Evolutionary conservation across 2,888 invertebrate genomes (phyloP), one percentile per base, ranked within the genome.

Genomic region (Cyclophora albipunctata): DNA sequence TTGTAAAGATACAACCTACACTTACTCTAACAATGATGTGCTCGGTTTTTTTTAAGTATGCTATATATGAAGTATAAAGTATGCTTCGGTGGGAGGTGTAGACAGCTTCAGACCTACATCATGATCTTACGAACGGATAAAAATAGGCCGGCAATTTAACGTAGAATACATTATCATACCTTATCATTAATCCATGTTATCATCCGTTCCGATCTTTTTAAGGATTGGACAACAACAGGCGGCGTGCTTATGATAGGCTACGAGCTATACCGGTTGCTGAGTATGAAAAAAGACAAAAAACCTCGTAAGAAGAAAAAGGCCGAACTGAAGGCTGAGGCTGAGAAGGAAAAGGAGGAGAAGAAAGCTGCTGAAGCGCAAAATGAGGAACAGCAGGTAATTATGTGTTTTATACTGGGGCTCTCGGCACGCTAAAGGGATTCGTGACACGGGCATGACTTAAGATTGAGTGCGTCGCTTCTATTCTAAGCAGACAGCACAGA

Each of bases 201-300:
- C 20, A 20, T 20, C 20, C 20, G 20, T 20, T 20, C 20, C 20
- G 20, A 20, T 37, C 5, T 37, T 33, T 71, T 73, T 65, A 82
- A 91, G 70, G 94, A 95, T 50, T 99, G 99, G 99, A 91, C 92
- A 42, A 91, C 91, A 41, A 91, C 92, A 5, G 98, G 98, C 3
- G 99, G 99, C 2, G 98, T 99, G 1, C 89, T 99, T 41, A 90
- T 99, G 65, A 96, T 99, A 75, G 99, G 99, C 2, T 99, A 99
- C 77, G 99, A 99, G 84, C 91, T 99, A 74, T 99, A 97, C 75
- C 91, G 99, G 20, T 91, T 98, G 59, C 88, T 99, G 48, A 96
- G 96, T 60, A 89, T 96, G 72, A 95, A 94, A 73, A 92, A 90
- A 63, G 92, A 90, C 71, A 89, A 90, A 66, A 90, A 89, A 76